A percentile compares a stretch with the other conserved stretches of the same genome.
Conservation (phyloP, 2,797 vertebrate genomes). For the Orestias chungarensis region DNA sequence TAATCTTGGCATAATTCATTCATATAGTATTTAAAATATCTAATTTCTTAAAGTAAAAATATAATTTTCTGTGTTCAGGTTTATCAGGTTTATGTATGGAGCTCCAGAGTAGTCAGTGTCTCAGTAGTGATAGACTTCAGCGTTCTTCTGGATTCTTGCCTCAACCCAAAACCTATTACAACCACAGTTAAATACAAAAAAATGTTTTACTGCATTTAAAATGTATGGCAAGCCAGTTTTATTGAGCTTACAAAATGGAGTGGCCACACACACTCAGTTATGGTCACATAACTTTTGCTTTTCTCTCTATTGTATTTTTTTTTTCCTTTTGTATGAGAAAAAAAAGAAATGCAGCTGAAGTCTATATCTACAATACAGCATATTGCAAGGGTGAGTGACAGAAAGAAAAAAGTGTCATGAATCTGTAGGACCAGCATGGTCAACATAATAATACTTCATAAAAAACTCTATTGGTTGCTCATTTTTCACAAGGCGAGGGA, state of each 20-base stretch:
- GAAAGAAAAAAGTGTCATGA: conserved; percentile 57
- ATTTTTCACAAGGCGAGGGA: conserved; percentile 57
- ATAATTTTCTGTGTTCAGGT: too few relatives aligned
- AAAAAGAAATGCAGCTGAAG: conserved; percentile 17
- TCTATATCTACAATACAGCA: conserved; percentile 35
- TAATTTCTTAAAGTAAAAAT: too few relatives aligned
- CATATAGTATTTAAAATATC: too few relatives aligned
- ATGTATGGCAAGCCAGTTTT: neutral
- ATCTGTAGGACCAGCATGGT: conserved; percentile 56
- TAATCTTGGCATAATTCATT: too few relatives aligned
- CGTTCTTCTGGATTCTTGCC: conserved; percentile 17
- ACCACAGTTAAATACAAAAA: conserved; percentile 1
- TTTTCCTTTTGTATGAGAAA: conserved; percentile 3
- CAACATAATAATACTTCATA: conserved; percentile 57
- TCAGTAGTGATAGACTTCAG: too few relatives aligned
- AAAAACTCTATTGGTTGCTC: conserved; percentile 48
- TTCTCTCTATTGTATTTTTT: conserved; percentile 2
- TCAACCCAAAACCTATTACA: conserved; percentile 1
- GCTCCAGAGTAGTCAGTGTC: too few relatives aligned
- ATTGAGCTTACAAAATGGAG: neutral
- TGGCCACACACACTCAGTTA: conserved; percentile 16
- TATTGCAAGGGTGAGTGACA: conserved; percentile 41
- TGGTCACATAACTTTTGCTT: conserved; percentile 22
- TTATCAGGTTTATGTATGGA: too few relatives aligned
- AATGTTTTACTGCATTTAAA: neutral